phyloP scores from a whole-genome alignment of 37 sponge, comb jelly and placozoan species.

The Corticium candelabrum region DNA sequence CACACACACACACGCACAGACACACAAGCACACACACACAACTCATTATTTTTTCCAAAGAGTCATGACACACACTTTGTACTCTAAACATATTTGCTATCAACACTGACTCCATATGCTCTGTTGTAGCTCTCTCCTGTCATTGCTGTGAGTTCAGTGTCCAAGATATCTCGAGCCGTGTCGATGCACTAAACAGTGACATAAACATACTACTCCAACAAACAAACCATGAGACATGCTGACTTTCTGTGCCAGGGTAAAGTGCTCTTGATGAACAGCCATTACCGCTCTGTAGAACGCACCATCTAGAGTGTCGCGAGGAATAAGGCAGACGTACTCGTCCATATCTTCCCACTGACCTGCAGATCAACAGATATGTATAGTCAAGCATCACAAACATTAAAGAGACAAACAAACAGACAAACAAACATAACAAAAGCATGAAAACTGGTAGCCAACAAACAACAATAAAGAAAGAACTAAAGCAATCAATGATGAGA shows the following conservation, averaged over 20 bases:
- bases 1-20: too few species aligned
- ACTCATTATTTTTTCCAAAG: too few species aligned
- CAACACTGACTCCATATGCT: slow-evolving; percentile 52
- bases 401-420: too few species aligned
- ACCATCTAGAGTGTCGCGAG: slow-evolving; percentile 42
- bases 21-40: too few species aligned
- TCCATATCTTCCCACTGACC: slow-evolving; percentile 79
- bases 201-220: not conserved
- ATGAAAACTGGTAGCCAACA: too few species aligned
- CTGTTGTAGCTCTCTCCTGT: slow-evolving; percentile 94
- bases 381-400: not conserved
- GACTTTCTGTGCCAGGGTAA: slow-evolving; percentile 53
- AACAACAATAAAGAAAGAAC: too few species aligned
- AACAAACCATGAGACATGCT: not conserved
- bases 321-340: slow-evolving; percentile 63
- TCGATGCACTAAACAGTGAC: slow-evolving; percentile 46
- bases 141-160: slow-evolving; percentile 86
- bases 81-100: too few species aligned
- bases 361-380: slow-evolving; percentile 14
- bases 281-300: slow-evolving; percentile 74
- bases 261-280: slow-evolving; percentile 51
- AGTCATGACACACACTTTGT: too few species aligned
- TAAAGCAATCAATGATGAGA: too few species aligned
- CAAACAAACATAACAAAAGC: too few species aligned
- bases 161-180: slow-evolving; percentile 61